Evolutionary conservation across 2,113 vertebrate genomes (phyloP).

Genomic region (Scatophagus argus): DNA sequence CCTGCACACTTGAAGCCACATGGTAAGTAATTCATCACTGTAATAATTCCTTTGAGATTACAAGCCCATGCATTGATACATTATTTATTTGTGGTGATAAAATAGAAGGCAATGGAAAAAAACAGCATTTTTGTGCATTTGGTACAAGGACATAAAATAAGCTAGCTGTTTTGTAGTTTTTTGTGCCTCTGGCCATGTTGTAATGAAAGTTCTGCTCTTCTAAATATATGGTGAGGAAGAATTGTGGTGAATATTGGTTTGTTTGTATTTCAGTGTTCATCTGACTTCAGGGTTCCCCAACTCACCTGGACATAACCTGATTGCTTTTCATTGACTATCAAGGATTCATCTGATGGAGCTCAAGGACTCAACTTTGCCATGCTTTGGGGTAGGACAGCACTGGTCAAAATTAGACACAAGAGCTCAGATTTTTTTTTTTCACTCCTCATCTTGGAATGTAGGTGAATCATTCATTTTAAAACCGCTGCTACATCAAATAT

Average conservation of each 20-base stretch:
- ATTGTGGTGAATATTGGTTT: conserved; percentile 74
- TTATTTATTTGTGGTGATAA: conserved; percentile 88
- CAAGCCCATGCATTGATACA: conserved; percentile 82
- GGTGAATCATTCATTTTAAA: conserved; percentile 54
- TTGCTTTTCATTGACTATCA: not conserved
- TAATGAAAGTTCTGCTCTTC: conserved; percentile 83
- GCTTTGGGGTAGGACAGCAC: conserved; percentile 1
- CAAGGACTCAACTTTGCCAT: not conserved
- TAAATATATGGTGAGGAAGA: conserved; percentile 78
- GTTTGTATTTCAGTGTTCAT: not conserved
- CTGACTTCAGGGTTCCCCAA: not conserved
- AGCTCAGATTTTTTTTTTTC: conserved; percentile 6
- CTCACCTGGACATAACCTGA: not conserved
- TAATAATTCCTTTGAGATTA: conserved; percentile 85
- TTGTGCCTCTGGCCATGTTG: conserved; percentile 77
- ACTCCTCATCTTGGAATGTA: conserved; percentile 25
- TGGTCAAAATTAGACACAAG: conserved; percentile 30
- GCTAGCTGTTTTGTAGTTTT: conserved; percentile 70
- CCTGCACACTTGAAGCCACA: conserved; percentile 52
- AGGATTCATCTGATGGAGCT: not conserved
- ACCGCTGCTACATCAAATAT: conserved; percentile 63
- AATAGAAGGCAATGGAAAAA: conserved; percentile 73
- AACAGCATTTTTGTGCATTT: conserved; percentile 64
- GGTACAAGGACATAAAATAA: conserved; percentile 79
- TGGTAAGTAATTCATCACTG: conserved; percentile 81